Base-by-base conservation (phyloP, 2,797 vertebrate genomes). In the Spheniscus humboldti region DNA sequence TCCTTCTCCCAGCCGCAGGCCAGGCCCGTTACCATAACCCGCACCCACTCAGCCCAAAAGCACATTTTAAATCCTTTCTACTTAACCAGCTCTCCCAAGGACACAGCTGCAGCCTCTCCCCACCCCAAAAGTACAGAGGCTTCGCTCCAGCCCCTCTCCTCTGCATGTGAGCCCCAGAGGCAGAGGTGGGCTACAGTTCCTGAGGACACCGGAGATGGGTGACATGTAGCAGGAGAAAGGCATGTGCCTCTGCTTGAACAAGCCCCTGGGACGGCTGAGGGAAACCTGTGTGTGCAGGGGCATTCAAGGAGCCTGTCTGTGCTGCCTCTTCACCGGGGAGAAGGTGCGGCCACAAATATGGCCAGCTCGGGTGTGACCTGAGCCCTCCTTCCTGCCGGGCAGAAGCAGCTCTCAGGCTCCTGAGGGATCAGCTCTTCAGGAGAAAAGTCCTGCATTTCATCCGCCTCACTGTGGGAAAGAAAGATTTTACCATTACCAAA, bases 381-480 rank as follows among this genome's bases (percentile, higher is more conserved):
- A 67, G 53, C 18, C n/a, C 43, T 45, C 22, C 24, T 47, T 37
- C 37, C 47, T 53, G 48, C 18, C 3, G 3, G 30, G 18, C 10
- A 63, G 35, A 24, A 82, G 50, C n/a, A 74, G 45, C 39, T 56
- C 27, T 48, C n/a, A 22, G n/a, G 13, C 14, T 66, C n/a, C 22
- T 2, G 1, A 57, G 35, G 18, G 18, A 62, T 59, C 48, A 57
- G 27, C 10, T 71, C 22, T 17, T 50, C 31, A 55, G 71, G 25
- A 59, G 33, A 33, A 37, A 68, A 72, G 14, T 57, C 17, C 45
- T 23, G 10, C 5, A 27, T 43, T 71, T 86, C 27, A 78, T 27
- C 25, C 0, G 0, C 23, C 20, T 87, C 37, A n/a, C 20, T 0
- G 0, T 9, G 24, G 31, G 39, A n/a, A 75, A 71, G 31, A 48